phyloP scores from a whole-genome alignment of 2,113 vertebrate species.

The Microtus ochrogaster region DNA sequence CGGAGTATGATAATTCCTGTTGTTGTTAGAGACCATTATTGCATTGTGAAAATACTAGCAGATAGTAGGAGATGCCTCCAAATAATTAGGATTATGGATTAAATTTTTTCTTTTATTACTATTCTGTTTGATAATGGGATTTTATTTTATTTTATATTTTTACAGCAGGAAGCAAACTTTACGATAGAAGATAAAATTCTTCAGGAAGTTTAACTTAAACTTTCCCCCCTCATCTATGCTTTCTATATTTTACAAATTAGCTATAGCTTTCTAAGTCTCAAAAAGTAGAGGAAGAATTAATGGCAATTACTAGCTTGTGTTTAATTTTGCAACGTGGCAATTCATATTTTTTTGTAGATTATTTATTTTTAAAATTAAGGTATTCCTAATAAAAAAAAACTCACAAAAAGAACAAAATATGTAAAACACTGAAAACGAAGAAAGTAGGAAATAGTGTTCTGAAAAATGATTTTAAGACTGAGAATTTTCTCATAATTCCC shows the following conservation, averaged over 20 bases:
- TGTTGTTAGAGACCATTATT: background rate
- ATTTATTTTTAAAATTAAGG: background rate
- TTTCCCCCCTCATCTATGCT: background rate
- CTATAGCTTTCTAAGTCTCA: background rate
- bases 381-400: background rate
- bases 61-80: background rate
- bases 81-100: background rate
- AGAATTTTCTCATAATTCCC: background rate
- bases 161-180: background rate
- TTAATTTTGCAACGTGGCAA: background rate
- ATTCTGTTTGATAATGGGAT: background rate
- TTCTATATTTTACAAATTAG: background rate
- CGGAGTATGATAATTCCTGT: background rate
- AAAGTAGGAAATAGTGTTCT: background rate
- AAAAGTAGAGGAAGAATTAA: background rate
- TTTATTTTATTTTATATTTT: background rate
- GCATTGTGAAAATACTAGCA: background rate
- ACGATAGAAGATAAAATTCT: conserved; percentile 13
- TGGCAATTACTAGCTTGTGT: background rate
- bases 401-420: background rate
- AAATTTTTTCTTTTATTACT: background rate
- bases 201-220: conserved; percentile 15
- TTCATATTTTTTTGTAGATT: background rate
- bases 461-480: background rate
- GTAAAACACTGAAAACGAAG: background rate